Percentiles rank a stretch among this genome's conserved stretches.
These are phyloP conservation scores for Diuraphis noxia DNA, from an alignment of 1,140 invertebrate genomes.

Conservation along the genomic window DNA sequence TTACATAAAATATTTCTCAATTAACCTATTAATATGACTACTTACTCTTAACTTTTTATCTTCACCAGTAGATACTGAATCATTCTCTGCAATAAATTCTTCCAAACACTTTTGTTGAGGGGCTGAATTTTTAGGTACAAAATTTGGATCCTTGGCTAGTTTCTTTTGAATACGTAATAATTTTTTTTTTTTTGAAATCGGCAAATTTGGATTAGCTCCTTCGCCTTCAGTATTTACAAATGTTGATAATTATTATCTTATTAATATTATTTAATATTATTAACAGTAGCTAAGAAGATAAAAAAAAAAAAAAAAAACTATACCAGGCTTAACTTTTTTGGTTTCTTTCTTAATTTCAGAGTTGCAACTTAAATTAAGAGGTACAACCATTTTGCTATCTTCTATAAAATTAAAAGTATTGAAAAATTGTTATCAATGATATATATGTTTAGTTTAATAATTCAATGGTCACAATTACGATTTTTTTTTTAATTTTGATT, in stretches of 20 bases:
- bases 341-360: background rate
- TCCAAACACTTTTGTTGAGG: background rate
- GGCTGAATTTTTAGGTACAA: background rate
- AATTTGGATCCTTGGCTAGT: conserved; percentile 33
- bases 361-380: background rate
- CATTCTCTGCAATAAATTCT: conserved; percentile 47
- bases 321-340: conserved; percentile 36
- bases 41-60: conserved; percentile 39
- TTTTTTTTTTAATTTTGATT: background rate
- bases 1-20: background rate
- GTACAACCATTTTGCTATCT: background rate
- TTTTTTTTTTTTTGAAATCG: conserved; percentile 59
- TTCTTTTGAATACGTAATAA: conserved; percentile 31
- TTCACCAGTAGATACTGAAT: background rate
- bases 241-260: background rate
- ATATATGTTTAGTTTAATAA: background rate
- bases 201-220: conserved; percentile 62
- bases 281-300: no score
- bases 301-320: background rate
- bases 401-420: background rate
- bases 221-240: conserved; percentile 55
- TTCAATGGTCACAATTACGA: background rate
- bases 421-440: background rate
- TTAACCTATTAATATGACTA: background rate
- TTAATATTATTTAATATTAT: background rate